Evolutionary conservation across 64 coral and sea anemone species (phyloP), one percentile per base, ranked within the genome.

Genomic region (Pocillopora verrucosa): DNA sequence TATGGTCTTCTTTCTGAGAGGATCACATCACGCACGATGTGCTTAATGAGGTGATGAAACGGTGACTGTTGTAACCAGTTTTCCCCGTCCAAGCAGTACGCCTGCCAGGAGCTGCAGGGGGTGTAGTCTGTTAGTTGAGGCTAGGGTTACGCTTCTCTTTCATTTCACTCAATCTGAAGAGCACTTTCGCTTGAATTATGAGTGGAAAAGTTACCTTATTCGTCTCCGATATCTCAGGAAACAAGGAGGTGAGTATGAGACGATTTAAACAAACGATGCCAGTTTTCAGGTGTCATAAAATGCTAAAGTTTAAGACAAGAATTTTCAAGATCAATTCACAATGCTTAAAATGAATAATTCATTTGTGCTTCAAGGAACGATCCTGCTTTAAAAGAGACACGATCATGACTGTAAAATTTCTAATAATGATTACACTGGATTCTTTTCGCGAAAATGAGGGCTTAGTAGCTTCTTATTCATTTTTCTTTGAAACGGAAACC

Each of bases 221-320:
- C 60, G 59, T 82, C 78, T 90, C 88, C 34, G 78, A 57, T 72
- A 78, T 81, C 82, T 90, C 88, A 62, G 88, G 88, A 30, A 90
- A 34, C 34, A 79, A 90, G 74, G 78, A 82, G 78, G 88, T 90
- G 15, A 74, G 67, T 73, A 3, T 26, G 20, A 12, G 11, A 20
- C 25, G 15, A 26, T 56, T 35, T 30, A 30, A 70, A 24, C 19
- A 19, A 70, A n/a, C 20, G 25, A 24, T 70, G 20, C 67, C 30
- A 30, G 19, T 10, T 70, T 70, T 24, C 11, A 70, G 1, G 20
- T 7, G 22, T 10, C 41, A n/a, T n/a, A 0, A 69, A 22, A 26
- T 26, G 10, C 22, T 0, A 5, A 22, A 19, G 24, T 20, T 69
- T 22, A 16, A 10, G 22, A 24, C 16, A 15, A 63, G 4, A 19